Evolutionary conservation across 2,113 vertebrate species (phyloP).

Genomic region (Podilymbus podiceps): DNA sequence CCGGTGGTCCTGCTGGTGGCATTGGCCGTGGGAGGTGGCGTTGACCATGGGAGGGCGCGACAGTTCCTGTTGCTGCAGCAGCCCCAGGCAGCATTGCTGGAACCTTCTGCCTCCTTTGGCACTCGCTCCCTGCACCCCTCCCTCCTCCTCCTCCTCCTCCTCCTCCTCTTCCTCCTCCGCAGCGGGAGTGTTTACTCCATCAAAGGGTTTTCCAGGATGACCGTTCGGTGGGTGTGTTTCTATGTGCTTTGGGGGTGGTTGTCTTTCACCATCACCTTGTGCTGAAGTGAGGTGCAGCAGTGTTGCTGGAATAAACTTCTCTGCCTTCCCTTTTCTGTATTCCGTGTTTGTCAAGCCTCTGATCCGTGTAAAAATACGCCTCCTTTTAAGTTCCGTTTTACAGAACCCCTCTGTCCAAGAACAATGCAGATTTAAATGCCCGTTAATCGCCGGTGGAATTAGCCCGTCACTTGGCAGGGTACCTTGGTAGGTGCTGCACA

Average conservation of each 20-base stretch:
- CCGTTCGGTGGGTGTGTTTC: conserved; percentile 20
- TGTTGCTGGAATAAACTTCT: conserved; percentile 68
- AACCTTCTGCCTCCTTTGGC: not conserved
- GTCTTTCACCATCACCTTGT: conserved; percentile 16
- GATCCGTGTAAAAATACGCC: not conserved
- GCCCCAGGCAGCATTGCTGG: not conserved
- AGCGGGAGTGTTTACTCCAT: conserved; percentile 35
- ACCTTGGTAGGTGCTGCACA: no score
- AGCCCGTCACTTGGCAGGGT: no score
- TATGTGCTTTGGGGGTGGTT: not conserved
- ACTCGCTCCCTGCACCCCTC: not conserved
- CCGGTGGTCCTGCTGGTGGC: not conserved
- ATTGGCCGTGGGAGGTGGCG: not conserved
- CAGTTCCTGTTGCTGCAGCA: not conserved
- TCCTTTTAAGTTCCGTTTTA: not conserved
- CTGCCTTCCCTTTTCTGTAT: conserved; percentile 34
- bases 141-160: not conserved
- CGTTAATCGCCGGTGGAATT: no score
- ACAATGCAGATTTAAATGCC: no score
- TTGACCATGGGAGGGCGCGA: not conserved
- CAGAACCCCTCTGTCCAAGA: not conserved
- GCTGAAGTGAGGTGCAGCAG: not conserved
- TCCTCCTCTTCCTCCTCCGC: not conserved
- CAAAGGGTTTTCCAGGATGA: conserved; percentile 31
- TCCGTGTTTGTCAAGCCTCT: not conserved